These are phyloP conservation scores for Caenorhabditis panamensis DNA, from an alignment of 2,888 invertebrate species.

Conservation along the genomic window DNA sequence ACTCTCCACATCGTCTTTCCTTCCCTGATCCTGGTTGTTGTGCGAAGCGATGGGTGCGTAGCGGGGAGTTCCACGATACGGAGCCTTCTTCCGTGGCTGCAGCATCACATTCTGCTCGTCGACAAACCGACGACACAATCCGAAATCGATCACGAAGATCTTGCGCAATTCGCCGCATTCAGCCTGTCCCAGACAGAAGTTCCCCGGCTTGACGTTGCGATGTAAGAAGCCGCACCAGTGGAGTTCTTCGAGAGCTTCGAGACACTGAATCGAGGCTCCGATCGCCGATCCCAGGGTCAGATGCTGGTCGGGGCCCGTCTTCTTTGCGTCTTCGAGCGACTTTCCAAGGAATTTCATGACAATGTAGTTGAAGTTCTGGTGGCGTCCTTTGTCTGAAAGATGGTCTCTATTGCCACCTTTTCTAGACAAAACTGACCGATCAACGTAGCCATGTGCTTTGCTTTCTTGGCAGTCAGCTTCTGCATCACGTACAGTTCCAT, in stretches of 20 bases:
- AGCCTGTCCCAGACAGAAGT: slow-evolving; percentile 75
- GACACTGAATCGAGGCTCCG: slow-evolving; percentile 73
- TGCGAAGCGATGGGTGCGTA: slow-evolving; percentile 76
- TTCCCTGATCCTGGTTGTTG: slow-evolving; percentile 67
- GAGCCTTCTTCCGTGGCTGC: slow-evolving; percentile 70
- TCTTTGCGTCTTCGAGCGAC: slow-evolving; percentile 68
- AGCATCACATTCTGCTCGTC: slow-evolving; percentile 69
- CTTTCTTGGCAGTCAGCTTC: slow-evolving; percentile 63
- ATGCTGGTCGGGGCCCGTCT: slow-evolving; percentile 67
- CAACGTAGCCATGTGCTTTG: slow-evolving; percentile 69
- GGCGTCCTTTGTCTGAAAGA: slow-evolving; percentile 63
- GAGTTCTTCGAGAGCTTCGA: slow-evolving; percentile 78
- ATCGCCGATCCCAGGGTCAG: slow-evolving; percentile 74
- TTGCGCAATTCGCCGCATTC: slow-evolving; percentile 73
- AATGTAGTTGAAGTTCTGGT: slow-evolving; percentile 72
- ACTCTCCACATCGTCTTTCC: slow-evolving; percentile 75
- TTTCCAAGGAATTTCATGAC: slow-evolving; percentile 75
- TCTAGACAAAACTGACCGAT: slow-evolving; percentile 33
- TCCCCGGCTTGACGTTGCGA: slow-evolving; percentile 73
- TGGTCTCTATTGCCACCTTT: not conserved
- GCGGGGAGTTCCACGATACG: slow-evolving; percentile 76
- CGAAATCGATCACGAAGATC: slow-evolving; percentile 78
- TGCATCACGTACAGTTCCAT: slow-evolving; percentile 75
- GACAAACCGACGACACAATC: slow-evolving; percentile 72
- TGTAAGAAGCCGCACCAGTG: slow-evolving; percentile 72